Base-by-base conservation (phyloP, 2,797 vertebrate genomes). In the Steatocranus sp. region DNA sequence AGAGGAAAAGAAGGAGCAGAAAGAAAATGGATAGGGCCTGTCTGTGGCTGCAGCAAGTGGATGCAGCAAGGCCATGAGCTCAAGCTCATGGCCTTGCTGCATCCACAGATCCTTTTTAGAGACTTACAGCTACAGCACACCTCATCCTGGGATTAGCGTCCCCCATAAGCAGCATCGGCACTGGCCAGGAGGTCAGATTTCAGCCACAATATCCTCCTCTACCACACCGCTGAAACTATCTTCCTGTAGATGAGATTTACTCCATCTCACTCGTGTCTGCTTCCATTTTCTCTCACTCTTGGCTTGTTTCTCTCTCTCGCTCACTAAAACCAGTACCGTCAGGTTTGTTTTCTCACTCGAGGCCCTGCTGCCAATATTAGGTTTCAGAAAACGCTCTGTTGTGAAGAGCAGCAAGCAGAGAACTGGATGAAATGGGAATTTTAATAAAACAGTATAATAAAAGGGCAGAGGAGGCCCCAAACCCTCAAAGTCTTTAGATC, bases 141-240 rank as follows among this genome's bases (percentile, higher is more conserved):
- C 88, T 93, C 92, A 88, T 90, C 85, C 90, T 76, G 56, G 91
- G 92, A 95, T 95, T 94, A 89, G 83, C 88, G 85, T 84, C 85
- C 86, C 41, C 85, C 81, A 43, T 89, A 91, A 92, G 87, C 91
- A 88, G 88, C 91, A 89, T 91, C 87, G 86, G 86, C 85, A 61
- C 48, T 3, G 84, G 83, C 83, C 80, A 88, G 87, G 81, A 90
- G 93, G 89, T 94, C 92, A 86, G 81, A 86, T 94, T 91, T 91
- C 93, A 91, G 76, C 80, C 50, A 23, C 80, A 89, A 83, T 86
- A 83, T 90, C 91, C 91, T 88, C 81, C 87, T 89, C 86, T 53
- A 83, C 83, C 85, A 88, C 91, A 77, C 86, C 66, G 79, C 76
- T 88, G 88, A 86, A 87, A 89, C 90, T 10, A 36, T 85, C 87